Evolutionary conservation across 2,113 vertebrate genomes (phyloP).

Genomic region (Machaerirhynchus nigripectus): DNA sequence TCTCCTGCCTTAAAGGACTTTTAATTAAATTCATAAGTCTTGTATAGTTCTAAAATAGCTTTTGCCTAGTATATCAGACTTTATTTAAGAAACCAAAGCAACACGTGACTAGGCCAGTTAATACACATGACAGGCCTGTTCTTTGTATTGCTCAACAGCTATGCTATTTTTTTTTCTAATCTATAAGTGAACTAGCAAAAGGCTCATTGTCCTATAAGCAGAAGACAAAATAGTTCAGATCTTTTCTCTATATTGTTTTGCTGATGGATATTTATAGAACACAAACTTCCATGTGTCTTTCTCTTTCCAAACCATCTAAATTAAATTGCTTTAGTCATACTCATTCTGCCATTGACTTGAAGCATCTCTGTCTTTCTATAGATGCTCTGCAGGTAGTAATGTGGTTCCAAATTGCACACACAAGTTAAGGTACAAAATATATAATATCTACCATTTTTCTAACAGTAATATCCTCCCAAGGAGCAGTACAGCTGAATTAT

Average conservation of each 20-base stretch:
- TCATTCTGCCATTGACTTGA: background rate
- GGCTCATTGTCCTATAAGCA: background rate
- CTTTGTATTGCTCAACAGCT: background rate
- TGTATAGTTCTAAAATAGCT: background rate
- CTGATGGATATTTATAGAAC: background rate
- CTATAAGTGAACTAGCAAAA: background rate
- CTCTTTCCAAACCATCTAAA: background rate
- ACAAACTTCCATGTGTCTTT: background rate
- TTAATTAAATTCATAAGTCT: background rate
- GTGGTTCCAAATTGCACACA: background rate
- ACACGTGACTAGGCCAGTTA: background rate
- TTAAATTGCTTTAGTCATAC: background rate
- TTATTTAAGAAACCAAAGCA: background rate
- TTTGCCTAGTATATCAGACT: background rate
- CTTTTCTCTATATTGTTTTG: background rate
- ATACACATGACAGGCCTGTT: background rate
- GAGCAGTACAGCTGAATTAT: background rate
- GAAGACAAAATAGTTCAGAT: background rate
- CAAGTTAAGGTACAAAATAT: background rate
- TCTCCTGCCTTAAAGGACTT: background rate
- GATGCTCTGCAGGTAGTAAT: background rate
- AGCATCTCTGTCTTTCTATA: background rate
- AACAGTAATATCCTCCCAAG: background rate
- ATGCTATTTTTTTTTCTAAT: background rate
- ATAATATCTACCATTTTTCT: background rate